Evolutionary conservation across 2,113 vertebrate species (phyloP).

Genomic region (Progne subis): DNA sequence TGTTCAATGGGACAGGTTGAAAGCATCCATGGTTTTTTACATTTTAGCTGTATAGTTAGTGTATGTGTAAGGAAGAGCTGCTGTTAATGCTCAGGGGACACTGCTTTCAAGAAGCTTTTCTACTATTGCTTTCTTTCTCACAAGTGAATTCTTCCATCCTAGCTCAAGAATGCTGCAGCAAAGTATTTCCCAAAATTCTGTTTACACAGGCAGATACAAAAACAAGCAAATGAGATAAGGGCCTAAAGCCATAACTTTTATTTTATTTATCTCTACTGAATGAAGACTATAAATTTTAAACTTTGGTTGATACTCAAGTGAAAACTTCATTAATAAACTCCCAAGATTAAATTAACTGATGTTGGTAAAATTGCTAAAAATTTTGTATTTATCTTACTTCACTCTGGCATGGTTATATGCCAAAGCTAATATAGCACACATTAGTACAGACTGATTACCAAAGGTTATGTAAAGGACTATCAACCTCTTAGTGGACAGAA

Average conservation of each 20-base stretch:
- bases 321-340: background rate
- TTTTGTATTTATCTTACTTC: background rate
- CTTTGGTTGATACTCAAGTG: background rate
- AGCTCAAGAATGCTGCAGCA: background rate
- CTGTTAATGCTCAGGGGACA: background rate
- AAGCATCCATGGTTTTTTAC: background rate
- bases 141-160: background rate
- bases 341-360: background rate
- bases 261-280: background rate
- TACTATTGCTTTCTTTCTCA: background rate
- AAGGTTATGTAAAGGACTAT: constrained; percentile 6
- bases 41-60: background rate
- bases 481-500: background rate
- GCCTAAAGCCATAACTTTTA: background rate
- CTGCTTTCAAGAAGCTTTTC: background rate
- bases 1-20: background rate
- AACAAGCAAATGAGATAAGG: background rate
- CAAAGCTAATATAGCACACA: background rate
- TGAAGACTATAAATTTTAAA: background rate
- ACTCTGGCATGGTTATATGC: background rate
- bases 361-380: background rate
- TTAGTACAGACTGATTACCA: background rate
- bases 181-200: background rate
- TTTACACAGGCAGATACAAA: background rate
- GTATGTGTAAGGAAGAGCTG: background rate